Evolutionary conservation across 2,113 vertebrate genomes (phyloP).

Genomic region (Zapus hudsonius): DNA sequence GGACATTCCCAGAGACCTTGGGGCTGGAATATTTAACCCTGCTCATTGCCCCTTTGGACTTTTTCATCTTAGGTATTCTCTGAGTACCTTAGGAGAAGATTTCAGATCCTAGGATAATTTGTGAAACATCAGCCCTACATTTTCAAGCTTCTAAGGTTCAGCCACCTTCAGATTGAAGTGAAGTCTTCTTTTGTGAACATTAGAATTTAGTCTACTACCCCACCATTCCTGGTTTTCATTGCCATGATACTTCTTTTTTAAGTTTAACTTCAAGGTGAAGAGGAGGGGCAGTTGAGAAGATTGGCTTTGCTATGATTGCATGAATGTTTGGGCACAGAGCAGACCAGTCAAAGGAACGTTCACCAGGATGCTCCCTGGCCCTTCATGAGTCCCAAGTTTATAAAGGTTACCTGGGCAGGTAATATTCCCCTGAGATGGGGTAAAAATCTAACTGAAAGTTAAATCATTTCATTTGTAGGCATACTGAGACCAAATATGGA

Average conservation of each 20-base stretch:
- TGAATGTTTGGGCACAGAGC: background rate
- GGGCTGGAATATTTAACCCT: background rate
- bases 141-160: background rate
- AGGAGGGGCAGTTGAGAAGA: background rate
- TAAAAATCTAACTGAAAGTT: background rate
- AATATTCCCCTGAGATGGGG: background rate
- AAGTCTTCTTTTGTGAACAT: background rate
- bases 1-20: rapidly evolving
- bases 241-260: background rate
- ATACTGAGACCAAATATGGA: background rate
- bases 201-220: background rate
- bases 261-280: background rate
- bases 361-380: background rate
- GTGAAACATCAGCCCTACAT: background rate
- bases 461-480: background rate
- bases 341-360: background rate
- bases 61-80: background rate
- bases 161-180: conserved; percentile 36
- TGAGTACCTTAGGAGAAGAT: background rate
- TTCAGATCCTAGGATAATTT: background rate
- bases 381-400: background rate
- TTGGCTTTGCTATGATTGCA: background rate
- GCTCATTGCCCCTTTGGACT: background rate
- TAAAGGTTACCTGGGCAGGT: background rate
- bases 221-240: conserved; percentile 4